phyloP scores from a whole-genome alignment of 2,113 vertebrate genomes.

The Nesogale talazaci region DNA sequence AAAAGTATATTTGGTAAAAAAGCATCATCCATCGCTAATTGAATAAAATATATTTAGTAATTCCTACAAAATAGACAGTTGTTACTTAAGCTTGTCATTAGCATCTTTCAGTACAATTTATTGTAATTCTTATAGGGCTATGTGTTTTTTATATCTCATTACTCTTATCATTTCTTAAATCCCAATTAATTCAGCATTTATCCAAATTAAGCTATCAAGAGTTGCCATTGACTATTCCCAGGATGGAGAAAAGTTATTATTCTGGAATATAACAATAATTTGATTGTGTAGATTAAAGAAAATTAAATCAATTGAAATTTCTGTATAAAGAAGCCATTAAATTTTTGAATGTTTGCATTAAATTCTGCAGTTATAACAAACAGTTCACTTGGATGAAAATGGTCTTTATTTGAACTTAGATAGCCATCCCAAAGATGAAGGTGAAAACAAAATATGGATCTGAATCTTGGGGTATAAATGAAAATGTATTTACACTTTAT shows the following conservation, averaged over 20 bases:
- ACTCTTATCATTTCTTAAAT: conserved; percentile 41
- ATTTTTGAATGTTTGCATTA: conserved; percentile 79
- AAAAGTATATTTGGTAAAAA: neutral
- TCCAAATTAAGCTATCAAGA: conserved; percentile 66
- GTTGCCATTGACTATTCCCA: conserved; percentile 68
- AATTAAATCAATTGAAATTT: conserved; percentile 80
- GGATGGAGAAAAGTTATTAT: conserved; percentile 71
- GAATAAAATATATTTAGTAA: conserved; percentile 36
- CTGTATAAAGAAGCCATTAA: conserved; percentile 82
- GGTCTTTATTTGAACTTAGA: conserved; percentile 60
- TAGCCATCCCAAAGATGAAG: conserved; percentile 66
- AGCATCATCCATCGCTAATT: neutral
- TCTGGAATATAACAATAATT: conserved; percentile 77
- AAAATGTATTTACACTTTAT: neutral
- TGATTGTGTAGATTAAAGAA: conserved; percentile 84
- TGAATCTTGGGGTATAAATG: conserved; percentile 12
- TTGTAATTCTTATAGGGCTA: neutral
- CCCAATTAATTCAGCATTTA: conserved; percentile 12
- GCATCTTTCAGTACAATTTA: neutral
- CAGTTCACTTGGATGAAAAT: conserved; percentile 71
- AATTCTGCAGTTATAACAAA: conserved; percentile 80
- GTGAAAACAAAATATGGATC: conserved; percentile 62
- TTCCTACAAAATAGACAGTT: neutral
- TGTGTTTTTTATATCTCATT: neutral
- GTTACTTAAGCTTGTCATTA: neutral